Percentiles rank a stretch among this genome's conserved stretches.
These are phyloP conservation scores for Dicrurus megarhynchus DNA, from an alignment of 2,113 vertebrate genomes.

Conservation along the genomic window DNA sequence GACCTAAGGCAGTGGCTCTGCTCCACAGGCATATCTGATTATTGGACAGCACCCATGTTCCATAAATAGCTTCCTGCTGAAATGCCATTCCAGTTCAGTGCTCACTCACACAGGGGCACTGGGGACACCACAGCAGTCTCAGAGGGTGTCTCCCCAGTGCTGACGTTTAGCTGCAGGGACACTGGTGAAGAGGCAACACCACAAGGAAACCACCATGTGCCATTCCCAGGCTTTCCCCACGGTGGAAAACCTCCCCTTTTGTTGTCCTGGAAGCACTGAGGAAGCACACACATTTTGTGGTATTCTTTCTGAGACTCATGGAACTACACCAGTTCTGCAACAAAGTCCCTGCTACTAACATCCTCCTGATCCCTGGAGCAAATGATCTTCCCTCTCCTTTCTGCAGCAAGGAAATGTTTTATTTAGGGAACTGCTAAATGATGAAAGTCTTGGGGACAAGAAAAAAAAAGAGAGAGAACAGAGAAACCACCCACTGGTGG, in stretches of 20 bases:
- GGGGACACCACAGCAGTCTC: not conserved
- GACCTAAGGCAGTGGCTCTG: constrained; percentile 40
- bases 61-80: constrained; percentile 41
- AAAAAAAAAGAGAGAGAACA: not conserved
- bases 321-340: not conserved
- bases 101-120: not conserved
- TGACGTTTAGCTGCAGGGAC: not conserved
- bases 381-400: not conserved
- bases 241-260: not conserved
- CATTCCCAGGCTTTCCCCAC: not conserved
- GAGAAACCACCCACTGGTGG: not conserved
- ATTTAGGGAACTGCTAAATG: not conserved
- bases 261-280: not conserved
- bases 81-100: not conserved
- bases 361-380: not conserved
- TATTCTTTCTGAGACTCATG: rapidly evolving
- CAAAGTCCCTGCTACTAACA: not conserved
- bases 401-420: not conserved
- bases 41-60: not conserved
- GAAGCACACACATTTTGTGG: not conserved
- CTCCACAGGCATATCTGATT: constrained; percentile 14
- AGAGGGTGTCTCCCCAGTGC: not conserved
- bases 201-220: not conserved
- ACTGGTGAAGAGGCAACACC: not conserved
- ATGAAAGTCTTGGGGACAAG: not conserved